phyloP scores from a whole-genome alignment of 2,888 invertebrate genomes.

The Dolichopus griseipennis region DNA sequence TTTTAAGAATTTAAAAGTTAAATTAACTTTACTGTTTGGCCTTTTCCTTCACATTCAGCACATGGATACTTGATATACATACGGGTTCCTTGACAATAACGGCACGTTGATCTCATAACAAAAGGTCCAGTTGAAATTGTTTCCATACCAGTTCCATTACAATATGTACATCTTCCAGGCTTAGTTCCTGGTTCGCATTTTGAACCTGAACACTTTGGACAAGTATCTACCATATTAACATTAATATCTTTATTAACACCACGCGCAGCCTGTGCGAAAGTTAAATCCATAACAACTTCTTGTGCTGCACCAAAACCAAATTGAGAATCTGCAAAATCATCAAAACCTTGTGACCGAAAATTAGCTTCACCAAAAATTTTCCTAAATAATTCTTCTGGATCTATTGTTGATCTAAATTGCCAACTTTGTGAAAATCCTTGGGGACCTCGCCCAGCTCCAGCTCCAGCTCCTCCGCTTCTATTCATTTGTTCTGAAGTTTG shows the following conservation, averaged over 20 bases:
- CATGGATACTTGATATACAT: conserved; percentile 88
- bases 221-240: conserved; percentile 87
- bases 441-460: conserved; percentile 41
- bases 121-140: conserved; percentile 87
- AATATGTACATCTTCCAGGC: conserved; percentile 78
- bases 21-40: conserved; percentile 56
- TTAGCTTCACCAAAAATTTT: conserved; percentile 88
- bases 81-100: conserved; percentile 79
- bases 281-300: conserved; percentile 83
- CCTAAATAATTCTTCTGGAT: conserved; percentile 93
- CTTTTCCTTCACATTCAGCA: conserved; percentile 86
- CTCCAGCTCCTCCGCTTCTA: conserved; percentile 50
- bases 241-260: conserved; percentile 90
- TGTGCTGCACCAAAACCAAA: conserved; percentile 88
- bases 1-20: too few species aligned
- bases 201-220: conserved; percentile 77
- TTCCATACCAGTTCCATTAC: conserved; percentile 96
- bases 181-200: conserved; percentile 88
- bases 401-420: conserved; percentile 80
- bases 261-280: conserved; percentile 89
- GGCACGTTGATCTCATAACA: conserved; percentile 92
- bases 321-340: conserved; percentile 79
- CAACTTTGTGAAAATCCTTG: conserved; percentile 64
- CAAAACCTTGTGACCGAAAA: conserved; percentile 56
- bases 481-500: conserved; percentile 81